A percentile compares a stretch with the other conserved stretches of the same genome.
Conservation (phyloP, 2,113 vertebrate species). For the Boleophthalmus pectinirostris region DNA sequence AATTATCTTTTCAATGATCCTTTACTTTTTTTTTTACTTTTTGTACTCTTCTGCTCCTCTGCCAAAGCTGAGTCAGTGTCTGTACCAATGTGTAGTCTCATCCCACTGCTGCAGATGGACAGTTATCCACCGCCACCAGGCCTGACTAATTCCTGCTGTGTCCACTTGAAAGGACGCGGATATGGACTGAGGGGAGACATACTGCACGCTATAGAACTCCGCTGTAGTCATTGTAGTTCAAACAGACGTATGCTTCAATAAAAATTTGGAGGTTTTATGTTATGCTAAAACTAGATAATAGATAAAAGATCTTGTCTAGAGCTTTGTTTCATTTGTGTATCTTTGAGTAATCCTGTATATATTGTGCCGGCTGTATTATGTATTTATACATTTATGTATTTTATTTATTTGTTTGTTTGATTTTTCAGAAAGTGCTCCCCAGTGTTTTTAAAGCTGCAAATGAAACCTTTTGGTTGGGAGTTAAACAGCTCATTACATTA, state of each 20-base stretch:
- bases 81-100: constrained; percentile 36
- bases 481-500: too few relatives aligned
- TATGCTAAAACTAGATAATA: too few relatives aligned
- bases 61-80: constrained; percentile 6
- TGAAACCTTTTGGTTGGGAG: too few relatives aligned
- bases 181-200: constrained; percentile 14
- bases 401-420: too few relatives aligned
- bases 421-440: not conserved
- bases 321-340: too few relatives aligned
- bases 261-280: not conserved
- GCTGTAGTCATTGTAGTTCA: not conserved
- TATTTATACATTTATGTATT: too few relatives aligned
- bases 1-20: too few relatives aligned
- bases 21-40: too few relatives aligned
- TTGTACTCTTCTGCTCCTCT: not conserved
- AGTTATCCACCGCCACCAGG: constrained; percentile 33
- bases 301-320: too few relatives aligned
- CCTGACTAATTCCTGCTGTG: constrained; percentile 52
- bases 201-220: not conserved
- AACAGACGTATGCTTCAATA: not conserved
- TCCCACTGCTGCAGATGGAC: constrained; percentile 57
- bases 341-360: not conserved
- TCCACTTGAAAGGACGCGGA: constrained; percentile 26
- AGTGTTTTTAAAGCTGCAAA: not conserved
- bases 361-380: too few relatives aligned